These are phyloP conservation scores for Camponotus pennsylvanicus DNA, from an alignment of 1,140 invertebrate genomes.

Conservation along the genomic window DNA sequence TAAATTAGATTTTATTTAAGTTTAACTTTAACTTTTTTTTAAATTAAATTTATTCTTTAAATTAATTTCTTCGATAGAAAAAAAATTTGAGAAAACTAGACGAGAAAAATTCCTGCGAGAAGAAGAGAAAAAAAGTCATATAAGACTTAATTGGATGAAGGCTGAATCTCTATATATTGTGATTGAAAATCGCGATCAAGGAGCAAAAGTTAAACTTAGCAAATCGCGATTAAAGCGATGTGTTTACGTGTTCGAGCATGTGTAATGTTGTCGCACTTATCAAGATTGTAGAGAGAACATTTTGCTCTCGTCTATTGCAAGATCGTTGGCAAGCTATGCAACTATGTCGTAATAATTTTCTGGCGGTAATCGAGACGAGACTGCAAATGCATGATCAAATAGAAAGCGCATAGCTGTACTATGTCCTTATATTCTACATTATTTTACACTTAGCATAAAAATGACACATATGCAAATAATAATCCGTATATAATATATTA, in stretches of 20 bases:
- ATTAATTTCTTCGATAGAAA: too few species aligned
- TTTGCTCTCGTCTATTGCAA: slow-evolving; percentile 70
- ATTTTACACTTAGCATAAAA: slow-evolving; percentile 39
- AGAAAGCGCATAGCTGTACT: slow-evolving; percentile 71
- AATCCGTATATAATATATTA: neutral
- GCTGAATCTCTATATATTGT: neutral
- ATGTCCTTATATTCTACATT: slow-evolving; percentile 65
- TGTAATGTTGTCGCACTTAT: slow-evolving; percentile 9
- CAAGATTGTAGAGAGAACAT: slow-evolving; percentile 25
- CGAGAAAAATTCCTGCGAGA: neutral
- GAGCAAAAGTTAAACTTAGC: slow-evolving; percentile 13
- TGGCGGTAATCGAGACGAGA: slow-evolving; percentile 69
- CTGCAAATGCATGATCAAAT: slow-evolving; percentile 65
- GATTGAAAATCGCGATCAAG: neutral
- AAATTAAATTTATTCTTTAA: neutral
- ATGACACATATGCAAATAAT: neutral
- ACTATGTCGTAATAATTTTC: slow-evolving; percentile 72
- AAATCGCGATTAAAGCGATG: slow-evolving; percentile 6
- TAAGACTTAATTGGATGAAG: too few species aligned
- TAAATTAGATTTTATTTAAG: neutral
- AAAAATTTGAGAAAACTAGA: neutral
- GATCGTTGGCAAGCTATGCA: slow-evolving; percentile 54
- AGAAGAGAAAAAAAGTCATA: too few species aligned
- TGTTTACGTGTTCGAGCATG: neutral
- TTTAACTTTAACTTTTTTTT: neutral